A percentile compares a stretch with the other conserved stretches of the same genome.
Evolutionary conservation across 2,888 invertebrate species (phyloP).

Genomic region (Aphidius colemani): DNA sequence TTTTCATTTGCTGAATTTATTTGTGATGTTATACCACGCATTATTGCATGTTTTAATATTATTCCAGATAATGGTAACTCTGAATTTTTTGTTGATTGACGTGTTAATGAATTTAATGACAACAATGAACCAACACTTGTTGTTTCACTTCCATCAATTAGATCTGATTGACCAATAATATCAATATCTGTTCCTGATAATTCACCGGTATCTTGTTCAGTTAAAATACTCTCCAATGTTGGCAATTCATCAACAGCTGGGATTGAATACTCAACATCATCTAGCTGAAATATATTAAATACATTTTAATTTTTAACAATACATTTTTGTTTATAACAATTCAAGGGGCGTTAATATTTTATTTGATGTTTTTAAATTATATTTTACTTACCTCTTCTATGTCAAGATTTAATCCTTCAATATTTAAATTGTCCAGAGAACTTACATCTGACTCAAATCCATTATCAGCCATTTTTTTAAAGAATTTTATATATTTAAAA

Average conservation of each 20-base stretch:
- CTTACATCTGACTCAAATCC: constrained; percentile 69
- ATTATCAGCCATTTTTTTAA: constrained; percentile 57
- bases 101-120: constrained; percentile 57
- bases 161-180: constrained; percentile 46
- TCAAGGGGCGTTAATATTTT: neutral
- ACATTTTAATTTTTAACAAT: neutral
- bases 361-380: too few relatives aligned
- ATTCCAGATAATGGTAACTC: constrained; percentile 64
- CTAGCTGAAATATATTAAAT: constrained; percentile 65
- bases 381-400: constrained; percentile 68
- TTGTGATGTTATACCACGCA: constrained; percentile 90
- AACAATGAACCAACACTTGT: constrained; percentile 63
- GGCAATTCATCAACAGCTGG: constrained; percentile 77
- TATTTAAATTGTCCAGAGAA: constrained; percentile 70
- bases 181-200: constrained; percentile 64
- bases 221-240: constrained; percentile 80
- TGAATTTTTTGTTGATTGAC: constrained; percentile 49
- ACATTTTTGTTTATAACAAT: neutral
- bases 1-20: constrained; percentile 84
- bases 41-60: constrained; percentile 76
- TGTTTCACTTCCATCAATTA: constrained; percentile 61
- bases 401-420: constrained; percentile 67
- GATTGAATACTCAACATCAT: constrained; percentile 81
- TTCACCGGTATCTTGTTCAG: constrained; percentile 73
- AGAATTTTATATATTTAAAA: too few relatives aligned